Evolutionary conservation across 2,797 vertebrate species (phyloP).

Genomic region (Ptychobarbus kaznakovi): DNA sequence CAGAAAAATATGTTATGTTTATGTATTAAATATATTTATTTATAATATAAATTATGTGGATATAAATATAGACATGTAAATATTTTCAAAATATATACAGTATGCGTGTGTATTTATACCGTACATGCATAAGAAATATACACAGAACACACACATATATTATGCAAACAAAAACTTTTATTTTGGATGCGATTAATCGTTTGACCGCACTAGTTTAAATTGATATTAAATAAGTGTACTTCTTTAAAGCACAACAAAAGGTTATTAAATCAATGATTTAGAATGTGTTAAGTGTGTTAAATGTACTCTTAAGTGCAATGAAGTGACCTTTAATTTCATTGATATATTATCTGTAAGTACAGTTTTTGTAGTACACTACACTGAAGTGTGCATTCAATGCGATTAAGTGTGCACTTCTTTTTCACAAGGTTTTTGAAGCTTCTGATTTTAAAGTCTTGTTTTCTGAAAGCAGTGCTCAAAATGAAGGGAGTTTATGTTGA

Average conservation of each 20-base stretch:
- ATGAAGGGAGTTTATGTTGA: background rate
- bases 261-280: background rate
- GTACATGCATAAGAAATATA: no score
- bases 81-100: no score
- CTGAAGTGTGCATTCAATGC: background rate
- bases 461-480: background rate
- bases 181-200: no score
- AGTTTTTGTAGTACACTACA: background rate
- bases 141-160: no score
- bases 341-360: background rate
- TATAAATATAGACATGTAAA: no score
- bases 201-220: background rate
- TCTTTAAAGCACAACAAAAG: background rate
- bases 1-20: no score
- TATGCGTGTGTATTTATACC: no score
- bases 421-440: background rate
- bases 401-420: background rate
- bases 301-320: background rate
- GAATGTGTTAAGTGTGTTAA: background rate
- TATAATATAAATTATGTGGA: no score
- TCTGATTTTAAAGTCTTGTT: background rate
- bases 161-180: no score
- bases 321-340: background rate
- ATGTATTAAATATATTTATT: no score
- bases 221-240: background rate